Base-by-base conservation (phyloP, 2,113 vertebrate species). In the Sorex fumeus region DNA sequence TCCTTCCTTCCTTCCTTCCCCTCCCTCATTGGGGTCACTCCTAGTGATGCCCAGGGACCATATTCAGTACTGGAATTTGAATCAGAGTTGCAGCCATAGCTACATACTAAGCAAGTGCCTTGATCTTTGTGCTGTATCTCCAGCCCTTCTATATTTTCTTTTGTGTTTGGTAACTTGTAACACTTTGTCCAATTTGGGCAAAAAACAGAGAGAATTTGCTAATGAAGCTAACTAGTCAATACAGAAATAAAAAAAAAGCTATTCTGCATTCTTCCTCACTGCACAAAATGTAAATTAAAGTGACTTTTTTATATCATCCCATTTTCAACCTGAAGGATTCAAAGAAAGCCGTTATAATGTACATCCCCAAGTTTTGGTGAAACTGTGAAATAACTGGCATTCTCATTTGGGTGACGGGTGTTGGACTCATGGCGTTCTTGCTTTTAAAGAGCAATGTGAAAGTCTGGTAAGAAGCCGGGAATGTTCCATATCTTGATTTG, bases 281-380 rank as follows among this genome's bases (percentile, higher is more conserved):
- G 12, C 87, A 77, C 75, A 28, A 45, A 90, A 71, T 36, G 1
- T 21, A 77, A 72, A 77, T 50, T 81, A 62, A 90, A 85, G 13
- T 85, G 57, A 76, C 7, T 83, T 0, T 45, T 45, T 71, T 2
- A 12, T 69, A 45, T 2, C 16, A 90, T 16, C n/a, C 57, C 28
- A 5, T 19, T 6, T 43, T 86, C 30, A 69, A 27, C 27, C 30
- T 23, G 32, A 78, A 50, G 45, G n/a, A 10, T 21, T 84, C 60
- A 72, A 21, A 62, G 72, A 50, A 53, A 78, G 47, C 81, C 74
- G 62, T 50, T 50, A 78, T 45, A 87, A 90, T 2, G 40, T 47
- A 62, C 0, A 84, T 43, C 77, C 74, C 19, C n/a, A 90, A 74
- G 78, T 60, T 67, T 11, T 66, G 27, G 6, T 40, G 45, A 71